A percentile compares a stretch with the other conserved stretches of the same genome.
Evolutionary conservation across 2,113 vertebrate genomes (phyloP).

Genomic region (Arvicanthis niloticus): DNA sequence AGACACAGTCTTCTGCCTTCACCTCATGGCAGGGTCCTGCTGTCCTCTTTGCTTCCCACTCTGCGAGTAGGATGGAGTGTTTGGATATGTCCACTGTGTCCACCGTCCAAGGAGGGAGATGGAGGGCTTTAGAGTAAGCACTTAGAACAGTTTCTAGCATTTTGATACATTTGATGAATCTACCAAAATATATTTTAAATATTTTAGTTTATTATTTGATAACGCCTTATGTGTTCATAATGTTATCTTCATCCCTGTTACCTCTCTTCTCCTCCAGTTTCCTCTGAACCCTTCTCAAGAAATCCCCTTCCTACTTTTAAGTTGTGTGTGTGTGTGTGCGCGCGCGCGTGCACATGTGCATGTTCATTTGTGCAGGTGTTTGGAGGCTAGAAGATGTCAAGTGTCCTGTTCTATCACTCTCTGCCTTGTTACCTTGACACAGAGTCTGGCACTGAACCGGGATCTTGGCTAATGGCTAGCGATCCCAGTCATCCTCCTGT

Average conservation of each 20-base stretch:
- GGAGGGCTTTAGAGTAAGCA: neutral
- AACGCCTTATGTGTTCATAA: too few relatives aligned
- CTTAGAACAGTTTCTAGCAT: neutral
- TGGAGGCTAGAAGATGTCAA: neutral
- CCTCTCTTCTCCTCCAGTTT: neutral
- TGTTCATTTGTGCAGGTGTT: neutral
- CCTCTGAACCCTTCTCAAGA: neutral
- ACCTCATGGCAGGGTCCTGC: neutral
- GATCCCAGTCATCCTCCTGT: neutral
- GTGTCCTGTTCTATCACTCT: neutral
- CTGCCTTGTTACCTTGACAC: neutral
- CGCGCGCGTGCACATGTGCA: neutral
- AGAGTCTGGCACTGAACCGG: neutral
- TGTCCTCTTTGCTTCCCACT: neutral
- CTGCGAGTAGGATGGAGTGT: neutral
- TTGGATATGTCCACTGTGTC: neutral
- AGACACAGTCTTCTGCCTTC: neutral
- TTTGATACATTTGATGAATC: conserved; percentile 14
- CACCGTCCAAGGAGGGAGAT: neutral
- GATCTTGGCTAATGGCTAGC: neutral
- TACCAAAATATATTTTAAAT: neutral
- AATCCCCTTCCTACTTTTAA: neutral
- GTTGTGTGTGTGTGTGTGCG: neutral
- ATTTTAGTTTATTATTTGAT: neutral
- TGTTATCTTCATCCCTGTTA: neutral